Conservation (phyloP, 2,797 vertebrate genomes). For the Protosalanx chinensis region DNA sequence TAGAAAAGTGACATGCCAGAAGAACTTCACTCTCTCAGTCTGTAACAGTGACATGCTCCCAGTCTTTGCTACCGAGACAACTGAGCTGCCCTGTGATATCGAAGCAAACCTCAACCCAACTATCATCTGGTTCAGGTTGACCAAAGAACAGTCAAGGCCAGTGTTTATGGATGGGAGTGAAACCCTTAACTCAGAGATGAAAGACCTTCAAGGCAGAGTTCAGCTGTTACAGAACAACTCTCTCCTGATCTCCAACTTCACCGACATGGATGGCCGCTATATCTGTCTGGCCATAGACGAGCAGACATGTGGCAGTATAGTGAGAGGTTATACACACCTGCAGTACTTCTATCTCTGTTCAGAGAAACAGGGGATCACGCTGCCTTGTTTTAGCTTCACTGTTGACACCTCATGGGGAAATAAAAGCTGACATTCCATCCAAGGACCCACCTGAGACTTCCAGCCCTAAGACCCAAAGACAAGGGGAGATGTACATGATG, state of each 20-base stretch:
- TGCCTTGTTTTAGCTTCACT: neutral
- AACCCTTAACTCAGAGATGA: neutral
- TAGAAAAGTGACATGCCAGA: neutral
- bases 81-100: neutral
- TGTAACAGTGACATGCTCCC: neutral
- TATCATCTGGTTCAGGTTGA: neutral
- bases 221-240: neutral
- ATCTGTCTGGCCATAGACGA: neutral
- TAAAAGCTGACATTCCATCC: neutral
- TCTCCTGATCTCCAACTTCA: neutral
- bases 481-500: neutral
- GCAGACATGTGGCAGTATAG: neutral
- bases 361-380: neutral
- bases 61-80: neutral
- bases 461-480: neutral
- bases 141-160: no score
- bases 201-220: neutral
- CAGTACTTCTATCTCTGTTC: neutral
- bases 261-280: neutral
- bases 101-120: neutral
- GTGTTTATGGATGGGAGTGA: neutral
- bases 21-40: neutral
- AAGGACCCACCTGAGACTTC: neutral
- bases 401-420: neutral
- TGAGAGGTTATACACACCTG: neutral